Conservation (phyloP, 2,888 invertebrate genomes). For the Odontomyia ornata region DNA sequence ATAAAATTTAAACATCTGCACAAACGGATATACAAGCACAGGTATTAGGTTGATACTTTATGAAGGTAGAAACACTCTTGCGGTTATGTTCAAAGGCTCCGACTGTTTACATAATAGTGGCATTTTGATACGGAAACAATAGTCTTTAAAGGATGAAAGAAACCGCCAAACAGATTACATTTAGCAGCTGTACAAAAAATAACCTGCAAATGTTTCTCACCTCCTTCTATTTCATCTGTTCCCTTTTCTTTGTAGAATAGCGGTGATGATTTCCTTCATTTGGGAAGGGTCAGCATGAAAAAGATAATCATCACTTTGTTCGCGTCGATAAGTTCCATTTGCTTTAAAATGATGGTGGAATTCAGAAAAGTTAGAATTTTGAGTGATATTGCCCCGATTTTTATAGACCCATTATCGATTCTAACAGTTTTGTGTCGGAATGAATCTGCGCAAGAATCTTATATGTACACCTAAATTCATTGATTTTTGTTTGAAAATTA, state of each 20-base stretch:
- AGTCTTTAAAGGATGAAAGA: constrained; percentile 64
- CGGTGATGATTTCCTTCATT: too few relatives aligned
- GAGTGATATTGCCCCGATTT: too few relatives aligned
- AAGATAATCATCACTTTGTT: constrained; percentile 7
- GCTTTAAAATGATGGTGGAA: neutral
- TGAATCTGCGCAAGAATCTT: too few relatives aligned
- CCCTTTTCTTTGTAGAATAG: neutral
- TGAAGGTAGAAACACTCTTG: neutral
- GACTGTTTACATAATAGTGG: constrained; percentile 77
- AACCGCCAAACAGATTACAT: constrained; percentile 52
- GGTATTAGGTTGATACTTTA: neutral
- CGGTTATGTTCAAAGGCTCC: constrained; percentile 71
- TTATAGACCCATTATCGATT: too few relatives aligned
- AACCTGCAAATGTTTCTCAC: constrained; percentile 28
- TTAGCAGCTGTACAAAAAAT: constrained; percentile 33
- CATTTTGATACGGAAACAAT: constrained; percentile 69
- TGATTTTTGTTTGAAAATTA: too few relatives aligned
- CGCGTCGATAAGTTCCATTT: neutral
- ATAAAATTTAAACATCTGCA: neutral
- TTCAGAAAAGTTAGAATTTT: too few relatives aligned
- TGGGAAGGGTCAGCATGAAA: neutral
- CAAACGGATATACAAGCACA: neutral
- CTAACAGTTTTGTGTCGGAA: too few relatives aligned
- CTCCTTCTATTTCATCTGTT: constrained; percentile 10
- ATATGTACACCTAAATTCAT: too few relatives aligned